Evolutionary conservation across 2,888 invertebrate genomes (phyloP).

Genomic region (Oithona nana): DNA sequence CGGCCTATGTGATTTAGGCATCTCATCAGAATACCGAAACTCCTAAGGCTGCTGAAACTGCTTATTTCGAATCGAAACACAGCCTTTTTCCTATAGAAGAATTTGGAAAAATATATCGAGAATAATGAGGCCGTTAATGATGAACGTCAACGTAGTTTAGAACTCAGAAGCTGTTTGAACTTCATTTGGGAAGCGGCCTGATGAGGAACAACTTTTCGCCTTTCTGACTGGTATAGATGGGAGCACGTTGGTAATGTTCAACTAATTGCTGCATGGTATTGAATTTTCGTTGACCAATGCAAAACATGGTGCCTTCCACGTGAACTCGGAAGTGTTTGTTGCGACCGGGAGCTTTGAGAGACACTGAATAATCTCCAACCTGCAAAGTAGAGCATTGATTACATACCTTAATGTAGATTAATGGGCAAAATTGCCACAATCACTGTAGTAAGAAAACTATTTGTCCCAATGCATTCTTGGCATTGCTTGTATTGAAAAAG

Average conservation of each 20-base stretch:
- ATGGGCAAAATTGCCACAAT: not conserved
- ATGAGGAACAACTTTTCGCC: conserved; percentile 94
- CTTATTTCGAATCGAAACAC: no score
- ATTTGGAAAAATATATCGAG: no score
- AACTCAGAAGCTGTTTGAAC: no score
- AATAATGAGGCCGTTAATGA: no score
- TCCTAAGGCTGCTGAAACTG: no score
- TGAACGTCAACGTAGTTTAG: no score
- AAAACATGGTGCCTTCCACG: conserved; percentile 74
- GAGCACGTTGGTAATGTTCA: conserved; percentile 94
- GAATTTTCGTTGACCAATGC: conserved; percentile 96
- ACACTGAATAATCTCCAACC: conserved; percentile 85
- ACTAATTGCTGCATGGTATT: conserved; percentile 86
- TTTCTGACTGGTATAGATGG: conserved; percentile 93
- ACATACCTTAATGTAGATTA: not conserved
- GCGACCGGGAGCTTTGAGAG: conserved; percentile 85
- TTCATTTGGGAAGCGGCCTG: conserved; percentile 53
- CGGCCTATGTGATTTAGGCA: no score
- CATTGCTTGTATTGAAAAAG: no score
- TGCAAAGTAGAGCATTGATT: not conserved
- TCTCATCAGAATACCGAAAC: no score
- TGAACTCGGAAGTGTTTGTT: conserved; percentile 99
- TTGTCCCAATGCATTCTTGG: no score
- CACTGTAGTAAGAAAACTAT: not conserved
- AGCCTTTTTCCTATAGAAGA: no score